Evolutionary conservation across 2,888 invertebrate species (phyloP), one percentile per base, ranked within the genome.

Genomic region (Conops quadrifasciatus): DNA sequence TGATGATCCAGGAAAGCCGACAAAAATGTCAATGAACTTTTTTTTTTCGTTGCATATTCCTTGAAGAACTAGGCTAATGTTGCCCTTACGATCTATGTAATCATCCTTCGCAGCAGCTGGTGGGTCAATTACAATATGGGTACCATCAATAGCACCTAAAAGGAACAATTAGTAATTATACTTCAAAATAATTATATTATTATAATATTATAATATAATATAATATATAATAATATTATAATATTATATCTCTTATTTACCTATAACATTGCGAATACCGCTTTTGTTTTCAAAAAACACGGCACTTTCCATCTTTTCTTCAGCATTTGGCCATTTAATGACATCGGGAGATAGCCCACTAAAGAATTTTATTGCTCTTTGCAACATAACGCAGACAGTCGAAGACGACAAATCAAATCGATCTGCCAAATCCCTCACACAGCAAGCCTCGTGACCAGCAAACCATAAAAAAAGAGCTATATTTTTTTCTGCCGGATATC

Each of bases 11-110:
- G 71, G 72, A 62, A 47, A 59, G 13, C 70, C 70, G 36, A 71
- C 67, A 45, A 63, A 74, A 0, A 64, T 53, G 26, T 72, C 64
- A 3, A 47, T 70, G 59, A 74, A 73, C 62, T 67, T 71, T 15
- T 16, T 62, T 4, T 74, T 69, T 11, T 64, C 60, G 43, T 71
- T 51, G 64, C 70, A 71, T 13, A 71, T 60, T 15, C 24, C 71
- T 21, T 73, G 67, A 11, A 71, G 43, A 19, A 30, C 26, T 16
- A 71, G 13, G 24, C 58, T 70, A 16, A 30, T n/a, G 13, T 62
- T 62, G 5, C 62, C 62, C n/a, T 63, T 63, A 2, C 45, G 4
- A 19, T 63, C 45, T 1, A 71, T 59, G n/a, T 70, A 70, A 21
- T 70, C 70, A 16, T 65, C 28, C 30, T 71, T 58, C 9, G 64